These are phyloP conservation scores for Agrochola circellaris DNA, from an alignment of 2,888 invertebrate species.

Conservation along the genomic window DNA sequence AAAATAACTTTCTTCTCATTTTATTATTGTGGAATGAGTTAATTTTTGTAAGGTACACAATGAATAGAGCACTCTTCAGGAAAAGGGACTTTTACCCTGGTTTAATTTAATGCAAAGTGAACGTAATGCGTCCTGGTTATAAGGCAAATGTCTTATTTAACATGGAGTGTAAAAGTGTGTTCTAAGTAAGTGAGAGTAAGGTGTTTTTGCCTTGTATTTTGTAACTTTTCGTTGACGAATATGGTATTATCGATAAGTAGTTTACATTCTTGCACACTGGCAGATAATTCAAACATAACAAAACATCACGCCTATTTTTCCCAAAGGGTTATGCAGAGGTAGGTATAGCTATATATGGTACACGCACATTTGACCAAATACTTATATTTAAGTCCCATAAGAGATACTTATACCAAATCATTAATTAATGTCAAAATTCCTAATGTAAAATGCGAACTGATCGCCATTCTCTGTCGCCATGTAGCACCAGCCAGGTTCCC, in stretches of 20 bases:
- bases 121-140: background rate
- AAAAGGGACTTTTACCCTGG: background rate
- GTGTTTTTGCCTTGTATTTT: background rate
- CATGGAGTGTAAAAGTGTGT: background rate
- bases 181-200: background rate
- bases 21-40: background rate
- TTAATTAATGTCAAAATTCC: background rate
- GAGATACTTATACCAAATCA: background rate
- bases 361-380: background rate
- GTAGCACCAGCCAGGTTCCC: conserved; percentile 96
- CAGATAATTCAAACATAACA: background rate
- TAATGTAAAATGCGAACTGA: background rate
- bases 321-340: background rate
- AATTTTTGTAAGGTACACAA: conserved; percentile 6
- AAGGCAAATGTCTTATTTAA: conserved; percentile 13
- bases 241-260: background rate
- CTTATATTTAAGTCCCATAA: background rate
- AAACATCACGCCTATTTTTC: background rate
- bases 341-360: too few species aligned
- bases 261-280: background rate
- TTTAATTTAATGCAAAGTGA: conserved; percentile 24
- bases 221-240: background rate
- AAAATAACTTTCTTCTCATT: background rate
- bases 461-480: conserved; percentile 20
- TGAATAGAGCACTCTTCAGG: background rate